These are phyloP conservation scores for Sinosuthora webbiana DNA, from an alignment of 2,113 vertebrate genomes.

Conservation along the genomic window DNA sequence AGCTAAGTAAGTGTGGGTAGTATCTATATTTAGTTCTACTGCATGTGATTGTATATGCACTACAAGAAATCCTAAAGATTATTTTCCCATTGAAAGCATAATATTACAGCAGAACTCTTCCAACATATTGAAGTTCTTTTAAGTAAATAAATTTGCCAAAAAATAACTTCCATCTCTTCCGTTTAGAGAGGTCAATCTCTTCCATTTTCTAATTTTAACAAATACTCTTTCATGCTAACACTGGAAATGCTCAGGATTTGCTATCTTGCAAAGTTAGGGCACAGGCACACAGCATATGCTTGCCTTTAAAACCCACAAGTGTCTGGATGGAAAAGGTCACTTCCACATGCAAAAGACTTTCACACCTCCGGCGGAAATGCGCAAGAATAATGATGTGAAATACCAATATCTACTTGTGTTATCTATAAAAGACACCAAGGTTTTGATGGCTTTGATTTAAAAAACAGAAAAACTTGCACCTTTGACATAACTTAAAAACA, in stretches of 20 bases:
- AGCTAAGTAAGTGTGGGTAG: background rate
- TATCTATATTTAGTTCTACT: background rate
- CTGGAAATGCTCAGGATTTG: background rate
- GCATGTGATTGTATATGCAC: background rate
- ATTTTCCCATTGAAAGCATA: background rate
- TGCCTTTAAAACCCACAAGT: background rate
- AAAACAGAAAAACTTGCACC: background rate
- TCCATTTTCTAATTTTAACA: background rate
- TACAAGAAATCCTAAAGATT: background rate
- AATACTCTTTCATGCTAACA: background rate
- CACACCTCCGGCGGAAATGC: fast-evolving
- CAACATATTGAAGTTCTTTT: background rate
- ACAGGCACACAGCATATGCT: background rate
- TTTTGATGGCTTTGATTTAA: background rate
- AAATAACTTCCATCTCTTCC: background rate
- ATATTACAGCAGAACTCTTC: background rate
- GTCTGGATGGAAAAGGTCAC: background rate
- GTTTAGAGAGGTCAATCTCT: background rate
- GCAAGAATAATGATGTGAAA: background rate
- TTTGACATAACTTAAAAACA: background rate
- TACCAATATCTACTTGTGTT: background rate
- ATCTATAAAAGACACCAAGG: background rate
- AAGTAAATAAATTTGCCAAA: background rate
- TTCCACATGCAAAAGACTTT: background rate
- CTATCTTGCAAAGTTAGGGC: background rate